Base-by-base conservation (phyloP, 1,140 invertebrate species). In the Camponotus pennsylvanicus region DNA sequence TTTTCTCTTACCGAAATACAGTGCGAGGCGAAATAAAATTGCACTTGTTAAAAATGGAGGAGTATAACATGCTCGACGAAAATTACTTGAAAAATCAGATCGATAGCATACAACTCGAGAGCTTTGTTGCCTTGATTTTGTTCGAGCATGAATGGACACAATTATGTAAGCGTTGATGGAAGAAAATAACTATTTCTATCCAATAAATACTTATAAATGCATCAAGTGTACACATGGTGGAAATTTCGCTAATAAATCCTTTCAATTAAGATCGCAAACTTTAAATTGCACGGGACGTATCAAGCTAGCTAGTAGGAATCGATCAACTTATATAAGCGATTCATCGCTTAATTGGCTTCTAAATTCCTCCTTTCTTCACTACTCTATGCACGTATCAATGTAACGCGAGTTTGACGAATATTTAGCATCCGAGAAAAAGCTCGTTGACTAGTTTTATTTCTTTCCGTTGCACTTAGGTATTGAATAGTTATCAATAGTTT, bases 341-440 rank as follows among this genome's bases (percentile, higher is more conserved):
- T 21, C 40, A 57, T 79, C 77, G n/a, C 27, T 13, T 55, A 42
- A 71, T 80, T 80, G 40, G 78, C 49, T 57, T 55, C 37, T 57
- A n/a, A 80, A 57, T 59, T 69, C 34, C 45, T 52, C 11, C 11
- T 11, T 32, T 27, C 5, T 37, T 27, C 7, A 27, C 3, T 13
- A 27, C 11, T 55, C 4, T 13, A 21, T 13, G 27, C 27, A 27
- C 27, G 18, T 6, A 27, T 40, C 27, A 2, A 27, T 77, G 78
- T 52, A 52, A 49, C 32, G 49, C 66, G 21, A 69, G 37, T 45
- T 11, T 7, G 5, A 13, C 61, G 21, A n/a, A 15, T 80, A 77
- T 87, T 88, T 84, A 84, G 45, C 67, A 67, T 21, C 32, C 13
- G 79, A 77, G 64, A 59, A 59, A 52, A 84, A 32, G n/a, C n/a